These are phyloP conservation scores for Meiosimyza platycephala DNA, from an alignment of 2,888 invertebrate species.

Conservation along the genomic window DNA sequence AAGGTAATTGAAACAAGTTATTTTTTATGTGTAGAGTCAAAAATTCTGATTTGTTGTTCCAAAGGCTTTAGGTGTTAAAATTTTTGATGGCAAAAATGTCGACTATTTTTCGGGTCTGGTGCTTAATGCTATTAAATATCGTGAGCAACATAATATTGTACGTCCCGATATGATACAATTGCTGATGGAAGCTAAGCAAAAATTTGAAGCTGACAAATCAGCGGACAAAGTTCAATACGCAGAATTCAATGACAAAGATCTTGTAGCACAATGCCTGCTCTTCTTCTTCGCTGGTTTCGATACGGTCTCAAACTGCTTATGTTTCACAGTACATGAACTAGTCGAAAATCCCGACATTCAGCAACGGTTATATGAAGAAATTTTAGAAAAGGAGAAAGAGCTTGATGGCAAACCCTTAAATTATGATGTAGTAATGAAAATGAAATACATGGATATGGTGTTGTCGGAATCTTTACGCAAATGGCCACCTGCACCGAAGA, in stretches of 20 bases:
- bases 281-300: slow-evolving; percentile 72
- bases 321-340: slow-evolving; percentile 71
- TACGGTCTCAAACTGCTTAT: slow-evolving; percentile 63
- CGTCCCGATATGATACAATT: slow-evolving; percentile 72
- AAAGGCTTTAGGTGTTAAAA: slow-evolving; percentile 46
- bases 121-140: slow-evolving; percentile 65
- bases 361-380: slow-evolving; percentile 69
- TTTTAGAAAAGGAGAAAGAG: slow-evolving; percentile 66
- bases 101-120: slow-evolving; percentile 67
- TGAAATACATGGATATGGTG: slow-evolving; percentile 72
- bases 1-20: slow-evolving; percentile 26
- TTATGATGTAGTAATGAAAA: slow-evolving; percentile 69
- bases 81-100: slow-evolving; percentile 58
- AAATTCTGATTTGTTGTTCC: slow-evolving; percentile 19
- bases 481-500: slow-evolving; percentile 68
- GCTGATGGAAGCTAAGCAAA: slow-evolving; percentile 67
- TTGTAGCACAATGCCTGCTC: slow-evolving; percentile 70
- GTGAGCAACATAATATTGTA: slow-evolving; percentile 67
- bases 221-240: not conserved
- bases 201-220: slow-evolving; percentile 33
- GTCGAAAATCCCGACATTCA: slow-evolving; percentile 71
- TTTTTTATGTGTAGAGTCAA: not conserved
- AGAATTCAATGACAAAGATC: slow-evolving; percentile 60
- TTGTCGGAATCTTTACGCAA: slow-evolving; percentile 69
- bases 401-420: slow-evolving; percentile 67